Evolutionary conservation across 2,797 vertebrate genomes (phyloP), one percentile per base, ranked within the genome.

Genomic region (Catharus ustulatus): DNA sequence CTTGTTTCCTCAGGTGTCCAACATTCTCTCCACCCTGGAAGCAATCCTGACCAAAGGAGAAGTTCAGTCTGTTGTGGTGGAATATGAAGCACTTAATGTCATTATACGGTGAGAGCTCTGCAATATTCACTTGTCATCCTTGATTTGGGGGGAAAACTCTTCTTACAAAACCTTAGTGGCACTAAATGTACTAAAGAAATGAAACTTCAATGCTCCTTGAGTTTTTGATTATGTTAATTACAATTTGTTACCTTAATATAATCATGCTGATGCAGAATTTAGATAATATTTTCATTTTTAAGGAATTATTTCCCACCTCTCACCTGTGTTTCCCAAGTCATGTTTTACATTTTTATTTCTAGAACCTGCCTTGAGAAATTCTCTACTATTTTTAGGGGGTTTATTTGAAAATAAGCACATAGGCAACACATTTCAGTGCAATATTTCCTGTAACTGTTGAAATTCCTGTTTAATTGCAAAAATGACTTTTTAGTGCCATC

Each of bases 41-140:
- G 96, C 95, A 2, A 93, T 99, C 54, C 98, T 98, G 95, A 98
- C 94, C 88, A 98, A 98, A 97, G 98, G 98, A 84, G 98, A 99
- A 82, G 86, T 98, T 32, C 99, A 98, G 97, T 99, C 99, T 23
- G 97, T 98, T 54, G 97, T 99, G 46, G 98, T 99, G 93, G 99
- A 99, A 93, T 99, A 99, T 4, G 99, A 99, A 97, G 98, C 98
- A 34, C 96, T 99, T 49, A 99, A 99, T 82, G 99, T 99, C 48
- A 63, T 99, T 55, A 99, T 99, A 94, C 98, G 98, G 99, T 99
- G 98, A 27, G 97, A 84, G 42, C 32, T 11, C 73, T 87, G 45
- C 32, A 11, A 4, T 49, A 9, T 15, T 52, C 7, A 58, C 0
- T 6, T 63, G 14, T 6, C 36, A 1, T 15, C 48, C 22, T 89